Conservation (phyloP, 2,888 invertebrate genomes). For the Eristalinus aeneus region DNA sequence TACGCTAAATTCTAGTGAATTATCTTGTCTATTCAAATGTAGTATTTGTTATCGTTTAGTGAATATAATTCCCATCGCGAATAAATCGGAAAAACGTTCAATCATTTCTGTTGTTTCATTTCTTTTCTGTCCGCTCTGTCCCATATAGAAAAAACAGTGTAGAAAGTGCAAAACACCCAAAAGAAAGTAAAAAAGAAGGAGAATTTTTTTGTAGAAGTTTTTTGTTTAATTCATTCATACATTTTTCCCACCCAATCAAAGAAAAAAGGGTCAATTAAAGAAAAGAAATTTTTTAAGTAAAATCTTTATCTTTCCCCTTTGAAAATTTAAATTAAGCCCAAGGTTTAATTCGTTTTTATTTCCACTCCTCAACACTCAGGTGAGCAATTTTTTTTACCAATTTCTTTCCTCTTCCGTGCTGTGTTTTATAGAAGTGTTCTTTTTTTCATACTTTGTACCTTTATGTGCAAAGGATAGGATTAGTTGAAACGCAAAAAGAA, state of each 20-base stretch:
- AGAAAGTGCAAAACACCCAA: slow-evolving; percentile 66
- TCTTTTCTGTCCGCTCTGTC: slow-evolving; percentile 47
- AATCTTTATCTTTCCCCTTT: background rate
- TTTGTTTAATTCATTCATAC: background rate
- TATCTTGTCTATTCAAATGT: background rate
- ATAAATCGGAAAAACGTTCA: slow-evolving; percentile 46
- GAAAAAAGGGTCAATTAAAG: background rate
- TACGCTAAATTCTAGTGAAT: slow-evolving; percentile 34
- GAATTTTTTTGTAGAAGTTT: background rate
- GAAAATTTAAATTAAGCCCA: slow-evolving; percentile 6
- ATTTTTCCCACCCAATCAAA: background rate
- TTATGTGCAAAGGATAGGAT: slow-evolving; percentile 32
- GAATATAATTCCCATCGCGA: slow-evolving; percentile 10
- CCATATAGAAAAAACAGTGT: slow-evolving; percentile 59
- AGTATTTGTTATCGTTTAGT: background rate
- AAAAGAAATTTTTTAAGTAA: background rate
- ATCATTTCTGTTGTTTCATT: slow-evolving; percentile 50
- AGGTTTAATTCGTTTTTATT: slow-evolving; percentile 37
- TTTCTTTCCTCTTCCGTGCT: background rate
- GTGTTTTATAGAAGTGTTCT: slow-evolving; percentile 18
- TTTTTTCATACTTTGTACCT: slow-evolving; percentile 9
- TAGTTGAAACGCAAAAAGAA: slow-evolving; percentile 1
- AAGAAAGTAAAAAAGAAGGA: slow-evolving; percentile 32
- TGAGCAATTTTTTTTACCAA: slow-evolving; percentile 42
- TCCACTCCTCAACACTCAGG: slow-evolving; percentile 48